These are phyloP conservation scores for Hyperoplus immaculatus DNA, from an alignment of 2,797 vertebrate genomes.

Conservation along the genomic window DNA sequence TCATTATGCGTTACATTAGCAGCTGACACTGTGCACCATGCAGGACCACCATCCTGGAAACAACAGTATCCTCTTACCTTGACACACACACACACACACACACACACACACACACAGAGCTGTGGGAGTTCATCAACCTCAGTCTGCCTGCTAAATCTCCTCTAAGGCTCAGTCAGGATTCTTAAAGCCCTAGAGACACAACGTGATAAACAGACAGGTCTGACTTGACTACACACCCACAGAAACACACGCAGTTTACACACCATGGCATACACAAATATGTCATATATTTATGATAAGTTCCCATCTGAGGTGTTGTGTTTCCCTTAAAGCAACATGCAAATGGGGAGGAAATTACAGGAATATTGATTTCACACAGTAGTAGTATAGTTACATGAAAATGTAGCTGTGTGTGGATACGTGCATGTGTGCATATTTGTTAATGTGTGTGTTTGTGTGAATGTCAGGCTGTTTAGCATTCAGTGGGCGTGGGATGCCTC, in stretches of 20 bases:
- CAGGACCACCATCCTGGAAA: constrained; percentile 47
- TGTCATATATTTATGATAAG: background rate
- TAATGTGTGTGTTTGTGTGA: background rate
- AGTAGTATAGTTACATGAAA: constrained; percentile 15
- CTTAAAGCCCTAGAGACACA: constrained; percentile 12
- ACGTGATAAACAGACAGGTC: constrained; percentile 16
- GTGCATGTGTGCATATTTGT: background rate
- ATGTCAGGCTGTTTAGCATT: constrained; percentile 53
- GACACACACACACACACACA: background rate
- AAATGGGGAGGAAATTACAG: constrained; percentile 1
- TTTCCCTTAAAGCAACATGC: constrained; percentile 14
- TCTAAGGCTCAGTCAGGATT: constrained; percentile 12
- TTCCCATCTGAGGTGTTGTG: constrained; percentile 5
- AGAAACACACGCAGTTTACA: background rate
- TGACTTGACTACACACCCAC: background rate
- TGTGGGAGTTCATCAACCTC: constrained; percentile 10
- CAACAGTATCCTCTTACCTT: constrained; percentile 33
- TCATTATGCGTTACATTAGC: constrained; percentile 61
- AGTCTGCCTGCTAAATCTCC: constrained; percentile 33
- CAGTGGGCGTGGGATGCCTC: constrained; percentile 20
- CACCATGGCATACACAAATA: background rate
- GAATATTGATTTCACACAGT: constrained; percentile 32
- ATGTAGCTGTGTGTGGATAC: background rate
- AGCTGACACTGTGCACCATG: constrained; percentile 51
- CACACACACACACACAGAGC: background rate